These are phyloP conservation scores for Pelecanus crispus DNA, from an alignment of 2,113 vertebrate species.

Conservation along the genomic window DNA sequence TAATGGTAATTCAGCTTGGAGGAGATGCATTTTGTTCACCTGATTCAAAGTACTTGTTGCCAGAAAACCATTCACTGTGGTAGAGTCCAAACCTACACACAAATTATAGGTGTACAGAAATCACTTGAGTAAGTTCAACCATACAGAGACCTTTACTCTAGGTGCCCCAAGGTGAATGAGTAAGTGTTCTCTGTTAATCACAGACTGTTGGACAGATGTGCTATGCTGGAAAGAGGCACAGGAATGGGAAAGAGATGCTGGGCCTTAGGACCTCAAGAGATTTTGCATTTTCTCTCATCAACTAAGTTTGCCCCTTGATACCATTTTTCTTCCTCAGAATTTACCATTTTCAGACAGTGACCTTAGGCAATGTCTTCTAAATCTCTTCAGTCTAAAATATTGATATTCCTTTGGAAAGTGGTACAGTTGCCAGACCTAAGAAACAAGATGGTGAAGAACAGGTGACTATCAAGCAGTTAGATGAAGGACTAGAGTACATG, in stretches of 20 bases:
- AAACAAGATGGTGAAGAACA: not conserved
- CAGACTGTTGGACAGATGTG: not conserved
- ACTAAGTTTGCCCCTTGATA: not conserved
- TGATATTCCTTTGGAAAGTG: not conserved
- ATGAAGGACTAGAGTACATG: not conserved
- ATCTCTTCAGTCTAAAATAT: not conserved
- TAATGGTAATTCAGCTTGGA: not conserved
- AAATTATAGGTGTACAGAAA: not conserved
- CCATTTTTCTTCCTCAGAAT: not conserved
- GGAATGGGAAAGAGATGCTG: not conserved
- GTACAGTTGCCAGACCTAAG: not conserved
- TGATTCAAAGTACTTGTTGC: not conserved
- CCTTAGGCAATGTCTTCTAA: not conserved
- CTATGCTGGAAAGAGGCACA: not conserved
- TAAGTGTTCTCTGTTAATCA: not conserved
- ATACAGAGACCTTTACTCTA: not conserved
- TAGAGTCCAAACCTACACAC: not conserved
- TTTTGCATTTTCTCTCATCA: not conserved
- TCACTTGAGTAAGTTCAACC: not conserved
- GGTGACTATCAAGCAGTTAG: not conserved
- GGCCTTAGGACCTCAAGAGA: not conserved
- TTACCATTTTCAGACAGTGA: not conserved
- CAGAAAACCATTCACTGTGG: not conserved
- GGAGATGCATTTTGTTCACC: not conserved
- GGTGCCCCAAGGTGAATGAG: not conserved